Evolutionary conservation across 2,113 vertebrate genomes (phyloP).

Genomic region (Cervus canadensis): DNA sequence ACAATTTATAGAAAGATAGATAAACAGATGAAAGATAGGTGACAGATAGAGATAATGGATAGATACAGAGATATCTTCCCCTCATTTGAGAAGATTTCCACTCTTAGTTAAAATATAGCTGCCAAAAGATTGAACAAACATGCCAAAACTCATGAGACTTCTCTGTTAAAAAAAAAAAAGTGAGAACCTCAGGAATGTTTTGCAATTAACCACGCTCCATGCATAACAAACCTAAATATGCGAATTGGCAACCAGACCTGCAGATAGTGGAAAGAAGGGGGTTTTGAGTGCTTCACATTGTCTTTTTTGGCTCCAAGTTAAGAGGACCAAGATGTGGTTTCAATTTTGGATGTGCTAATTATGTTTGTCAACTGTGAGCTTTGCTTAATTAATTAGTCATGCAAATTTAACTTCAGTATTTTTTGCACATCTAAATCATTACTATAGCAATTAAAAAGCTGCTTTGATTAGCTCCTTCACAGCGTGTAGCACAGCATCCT

Average conservation of each 20-base stretch:
- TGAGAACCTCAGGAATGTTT: slow-evolving; percentile 24
- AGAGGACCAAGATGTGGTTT: slow-evolving; percentile 52
- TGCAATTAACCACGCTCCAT: slow-evolving; percentile 31
- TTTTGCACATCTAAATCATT: slow-evolving; percentile 69
- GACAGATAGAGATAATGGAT: neutral
- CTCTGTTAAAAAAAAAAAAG: slow-evolving; percentile 17
- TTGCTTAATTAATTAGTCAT: slow-evolving; percentile 73
- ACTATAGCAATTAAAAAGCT: slow-evolving; percentile 67
- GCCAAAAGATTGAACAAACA: slow-evolving; percentile 29
- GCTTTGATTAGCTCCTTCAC: slow-evolving; percentile 64
- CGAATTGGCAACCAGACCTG: neutral
- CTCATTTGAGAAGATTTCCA: neutral
- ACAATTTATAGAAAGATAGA: neutral
- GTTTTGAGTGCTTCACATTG: neutral
- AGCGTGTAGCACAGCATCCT: neutral
- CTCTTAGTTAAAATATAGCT: slow-evolving; percentile 26
- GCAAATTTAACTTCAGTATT: slow-evolving; percentile 64
- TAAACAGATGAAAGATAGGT: neutral
- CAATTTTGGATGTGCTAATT: slow-evolving; percentile 66
- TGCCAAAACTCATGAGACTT: slow-evolving; percentile 41
- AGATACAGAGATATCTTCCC: neutral
- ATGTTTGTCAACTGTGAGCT: slow-evolving; percentile 68
- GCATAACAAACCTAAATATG: slow-evolving; percentile 51
- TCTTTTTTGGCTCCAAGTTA: slow-evolving; percentile 50
- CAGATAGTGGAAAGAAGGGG: neutral